Evolutionary conservation across 1,140 invertebrate species (phyloP), one percentile per base, ranked within the genome.

Genomic region (Drosophila sturtevanti): DNA sequence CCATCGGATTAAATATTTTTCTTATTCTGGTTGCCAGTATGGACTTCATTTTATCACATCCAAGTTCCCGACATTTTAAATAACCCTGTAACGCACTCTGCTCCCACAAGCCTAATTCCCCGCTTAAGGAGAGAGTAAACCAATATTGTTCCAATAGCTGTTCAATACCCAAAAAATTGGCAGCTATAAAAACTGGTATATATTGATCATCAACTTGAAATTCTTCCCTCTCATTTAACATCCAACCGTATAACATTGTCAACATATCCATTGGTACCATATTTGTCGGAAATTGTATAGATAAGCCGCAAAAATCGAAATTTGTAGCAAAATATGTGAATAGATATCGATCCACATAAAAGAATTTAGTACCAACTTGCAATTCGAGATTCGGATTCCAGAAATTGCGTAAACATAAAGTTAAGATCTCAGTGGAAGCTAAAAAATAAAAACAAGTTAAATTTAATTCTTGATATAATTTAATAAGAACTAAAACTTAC

Each of bases 311-410:
- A 1, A 14, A 2, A 0, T 2, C 1, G 5, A 64, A 80, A 1
- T 31, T 51, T 0, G 12, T 9, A 0, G 60, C 31, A 22, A 16
- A 69, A 12, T 67, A 6, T 4, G 41, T 16, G 12, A 81, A 80
- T 10, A 81, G 0, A n/a, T 12, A 35, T 3, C 73, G 68, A 51
- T 80, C 63, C 0, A 81, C 55, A 2, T 62, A 66, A 0, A 58
- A 31, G 14, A 48, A 74, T 11, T n/a, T 22, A 0, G 54, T 35
- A 1, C 64, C 78, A 11, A 80, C 21, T 27, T 70, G 64, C 6
- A 81, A 0, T 21, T 81, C 69, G 35, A 81, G 35, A n/a, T 64
- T 63, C 7, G 66, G 31, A 44, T 62, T 38, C 74, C 69, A 77
- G 11, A 4, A 62, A 11, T 64, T 66, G 1, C 16, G 22, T 1